These are phyloP conservation scores for Argyrosomus regius DNA, from an alignment of 2,797 vertebrate species.

Conservation along the genomic window DNA sequence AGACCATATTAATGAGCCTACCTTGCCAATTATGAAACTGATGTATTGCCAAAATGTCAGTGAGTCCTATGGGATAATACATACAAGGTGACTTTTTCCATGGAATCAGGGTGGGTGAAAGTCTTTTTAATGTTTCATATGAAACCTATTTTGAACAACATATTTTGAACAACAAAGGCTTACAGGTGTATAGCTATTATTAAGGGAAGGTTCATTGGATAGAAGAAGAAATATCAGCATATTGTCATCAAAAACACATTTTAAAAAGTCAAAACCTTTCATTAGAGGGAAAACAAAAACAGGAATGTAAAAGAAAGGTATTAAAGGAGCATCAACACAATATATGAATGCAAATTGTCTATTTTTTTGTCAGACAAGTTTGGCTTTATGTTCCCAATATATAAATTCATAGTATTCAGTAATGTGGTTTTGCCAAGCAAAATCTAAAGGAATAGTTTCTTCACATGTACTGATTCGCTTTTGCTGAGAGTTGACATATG, in stretches of 20 bases:
- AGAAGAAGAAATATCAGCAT: not conserved
- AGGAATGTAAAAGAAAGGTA: not conserved
- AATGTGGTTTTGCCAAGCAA: too few species aligned
- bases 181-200: not conserved
- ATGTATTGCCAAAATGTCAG: not conserved
- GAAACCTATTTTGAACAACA: not conserved
- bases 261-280: not conserved
- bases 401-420: too few species aligned
- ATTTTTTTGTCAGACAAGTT: too few species aligned
- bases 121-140: not conserved
- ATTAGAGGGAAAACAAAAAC: not conserved
- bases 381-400: too few species aligned
- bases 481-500: too few species aligned
- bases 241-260: not conserved
- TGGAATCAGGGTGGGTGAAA: not conserved
- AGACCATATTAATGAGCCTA: not conserved
- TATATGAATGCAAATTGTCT: too few species aligned
- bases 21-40: not conserved
- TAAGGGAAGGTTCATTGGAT: not conserved
- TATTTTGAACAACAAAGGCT: not conserved
- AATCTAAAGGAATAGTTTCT: too few species aligned
- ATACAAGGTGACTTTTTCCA: not conserved
- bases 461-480: too few species aligned
- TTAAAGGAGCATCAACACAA: not conserved
- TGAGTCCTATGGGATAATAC: not conserved